Percentiles rank a stretch among this genome's conserved stretches.
Evolutionary conservation across 1,140 invertebrate species (phyloP).

Genomic region (Ephestia elutella): DNA sequence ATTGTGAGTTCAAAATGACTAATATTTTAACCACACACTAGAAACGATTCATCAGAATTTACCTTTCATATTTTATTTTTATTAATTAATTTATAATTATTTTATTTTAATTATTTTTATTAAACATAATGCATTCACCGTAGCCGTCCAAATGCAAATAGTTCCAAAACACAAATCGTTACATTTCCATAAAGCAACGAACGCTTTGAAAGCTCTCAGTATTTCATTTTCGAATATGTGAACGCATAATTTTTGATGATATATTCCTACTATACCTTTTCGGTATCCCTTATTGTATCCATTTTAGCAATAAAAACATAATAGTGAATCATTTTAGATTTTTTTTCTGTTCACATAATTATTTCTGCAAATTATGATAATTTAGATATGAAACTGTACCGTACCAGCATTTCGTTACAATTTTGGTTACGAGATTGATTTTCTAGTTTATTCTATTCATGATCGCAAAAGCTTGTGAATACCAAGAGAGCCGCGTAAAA

Average conservation of each 20-base stretch:
- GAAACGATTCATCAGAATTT: not conserved
- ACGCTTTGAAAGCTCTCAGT: slow-evolving; percentile 36
- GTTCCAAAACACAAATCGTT: slow-evolving; percentile 39
- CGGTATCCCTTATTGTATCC: not conserved
- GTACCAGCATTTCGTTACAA: no score
- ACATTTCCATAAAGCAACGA: slow-evolving; percentile 42
- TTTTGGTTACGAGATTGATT: no score
- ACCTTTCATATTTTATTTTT: not conserved
- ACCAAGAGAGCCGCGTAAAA: no score
- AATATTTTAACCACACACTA: slow-evolving; percentile 1
- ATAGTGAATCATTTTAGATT: no score
- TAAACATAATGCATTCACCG: slow-evolving; percentile 5
- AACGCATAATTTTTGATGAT: slow-evolving; percentile 44
- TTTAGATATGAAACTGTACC: no score
- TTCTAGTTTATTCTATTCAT: no score
- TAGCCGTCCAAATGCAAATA: slow-evolving; percentile 32
- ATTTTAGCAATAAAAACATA: no score
- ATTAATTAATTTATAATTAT: not conserved
- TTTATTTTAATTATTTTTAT: no score
- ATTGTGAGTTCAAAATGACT: not conserved
- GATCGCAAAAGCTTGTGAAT: no score
- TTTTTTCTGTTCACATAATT: no score
- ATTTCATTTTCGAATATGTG: slow-evolving; percentile 45
- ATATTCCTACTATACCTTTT: not conserved
- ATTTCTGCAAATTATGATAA: no score